Evolutionary conservation across 1,140 invertebrate species (phyloP).

Genomic region (Papilio aristodemus): DNA sequence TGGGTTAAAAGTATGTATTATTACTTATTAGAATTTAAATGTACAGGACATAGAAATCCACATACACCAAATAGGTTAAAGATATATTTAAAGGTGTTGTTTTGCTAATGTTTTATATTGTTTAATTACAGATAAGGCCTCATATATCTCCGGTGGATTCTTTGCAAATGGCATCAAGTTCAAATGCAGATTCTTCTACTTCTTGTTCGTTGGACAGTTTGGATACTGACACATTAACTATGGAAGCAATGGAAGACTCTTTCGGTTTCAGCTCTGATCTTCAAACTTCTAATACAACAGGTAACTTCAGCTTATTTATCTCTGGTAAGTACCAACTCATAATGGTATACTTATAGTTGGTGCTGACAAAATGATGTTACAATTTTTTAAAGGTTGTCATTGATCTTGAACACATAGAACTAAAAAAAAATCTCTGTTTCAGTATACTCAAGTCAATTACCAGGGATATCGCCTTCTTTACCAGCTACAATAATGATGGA

Average conservation of each 20-base stretch:
- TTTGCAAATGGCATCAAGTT: slow-evolving; percentile 60
- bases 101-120: slow-evolving; percentile 4
- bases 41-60: background rate
- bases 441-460: slow-evolving; percentile 77
- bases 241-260: slow-evolving; percentile 74
- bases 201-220: slow-evolving; percentile 73
- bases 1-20: slow-evolving; percentile 85
- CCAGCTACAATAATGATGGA: slow-evolving; percentile 78
- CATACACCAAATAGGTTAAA: no score
- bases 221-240: slow-evolving; percentile 70
- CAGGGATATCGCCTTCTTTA: slow-evolving; percentile 73
- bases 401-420: no score
- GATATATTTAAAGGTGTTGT: slow-evolving; percentile 20
- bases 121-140: slow-evolving; percentile 81
- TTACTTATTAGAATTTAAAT: slow-evolving; percentile 25
- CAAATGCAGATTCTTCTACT: slow-evolving; percentile 70
- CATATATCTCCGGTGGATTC: slow-evolving; percentile 83
- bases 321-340: no score
- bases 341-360: no score
- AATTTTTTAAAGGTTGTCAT: no score
- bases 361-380: no score
- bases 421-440: slow-evolving; percentile 53
- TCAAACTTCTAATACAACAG: slow-evolving; percentile 74
- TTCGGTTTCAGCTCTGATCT: slow-evolving; percentile 71
- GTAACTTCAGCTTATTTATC: slow-evolving; percentile 49